phyloP scores from a whole-genome alignment of 2,888 invertebrate genomes.

The Desoria tigrina region DNA sequence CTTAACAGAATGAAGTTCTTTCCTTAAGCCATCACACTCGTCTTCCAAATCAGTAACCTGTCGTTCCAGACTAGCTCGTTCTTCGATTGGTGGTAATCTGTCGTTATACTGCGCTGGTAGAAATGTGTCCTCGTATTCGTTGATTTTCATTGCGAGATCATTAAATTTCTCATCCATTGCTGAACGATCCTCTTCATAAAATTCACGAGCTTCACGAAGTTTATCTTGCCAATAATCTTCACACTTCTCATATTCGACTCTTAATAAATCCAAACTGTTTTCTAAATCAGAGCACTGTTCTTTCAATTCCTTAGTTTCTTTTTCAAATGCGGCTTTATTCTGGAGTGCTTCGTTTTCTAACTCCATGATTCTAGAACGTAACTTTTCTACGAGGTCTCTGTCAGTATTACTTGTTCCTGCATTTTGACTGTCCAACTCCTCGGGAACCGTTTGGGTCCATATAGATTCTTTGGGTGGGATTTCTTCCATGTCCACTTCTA shows the following conservation, averaged over 20 bases:
- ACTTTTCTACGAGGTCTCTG: conserved; percentile 19
- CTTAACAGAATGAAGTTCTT: conserved; percentile 52
- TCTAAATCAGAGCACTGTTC: conserved; percentile 69
- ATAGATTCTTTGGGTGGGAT: background rate
- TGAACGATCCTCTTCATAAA: conserved; percentile 65
- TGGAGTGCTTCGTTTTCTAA: conserved; percentile 35
- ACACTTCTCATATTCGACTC: conserved; percentile 76
- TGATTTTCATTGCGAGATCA: conserved; percentile 71
- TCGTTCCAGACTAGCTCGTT: conserved; percentile 67
- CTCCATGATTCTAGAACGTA: conserved; percentile 54
- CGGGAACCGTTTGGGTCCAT: background rate
- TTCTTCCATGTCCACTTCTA: conserved; percentile 4
- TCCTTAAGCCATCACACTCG: conserved; percentile 66
- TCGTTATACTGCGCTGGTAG: conserved; percentile 57
- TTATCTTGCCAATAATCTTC: conserved; percentile 85
- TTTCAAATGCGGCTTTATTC: conserved; percentile 32
- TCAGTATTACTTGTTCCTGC: background rate
- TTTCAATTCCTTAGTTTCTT: conserved; percentile 58
- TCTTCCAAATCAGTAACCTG: conserved; percentile 70
- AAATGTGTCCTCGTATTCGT: conserved; percentile 78
- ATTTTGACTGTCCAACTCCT: background rate
- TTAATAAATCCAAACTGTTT: conserved; percentile 71
- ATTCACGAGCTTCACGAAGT: conserved; percentile 73
- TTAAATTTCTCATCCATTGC: conserved; percentile 66
- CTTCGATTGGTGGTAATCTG: conserved; percentile 73